Evolutionary conservation across 2,113 vertebrate genomes (phyloP).

Genomic region (Vombatus ursinus): DNA sequence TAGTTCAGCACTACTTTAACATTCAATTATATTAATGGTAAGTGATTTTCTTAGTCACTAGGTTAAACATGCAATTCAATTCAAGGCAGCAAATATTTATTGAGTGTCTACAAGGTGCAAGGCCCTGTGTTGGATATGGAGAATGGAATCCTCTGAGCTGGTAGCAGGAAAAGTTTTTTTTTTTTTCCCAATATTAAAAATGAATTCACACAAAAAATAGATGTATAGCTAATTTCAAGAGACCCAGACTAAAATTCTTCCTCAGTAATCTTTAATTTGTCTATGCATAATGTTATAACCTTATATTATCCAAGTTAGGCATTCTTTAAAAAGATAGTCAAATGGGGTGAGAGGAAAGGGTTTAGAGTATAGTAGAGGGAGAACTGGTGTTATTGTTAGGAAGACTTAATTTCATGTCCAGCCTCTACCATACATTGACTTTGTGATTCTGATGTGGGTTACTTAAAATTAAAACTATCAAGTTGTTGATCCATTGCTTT

Average conservation of each 20-base stretch:
- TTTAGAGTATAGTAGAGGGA: neutral
- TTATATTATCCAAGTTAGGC: neutral
- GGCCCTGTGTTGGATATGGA: conserved; percentile 49
- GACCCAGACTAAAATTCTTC: conserved; percentile 36
- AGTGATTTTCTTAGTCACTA: conserved; percentile 77
- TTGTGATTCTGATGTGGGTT: neutral
- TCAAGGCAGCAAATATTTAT: neutral
- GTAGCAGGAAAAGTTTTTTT: conserved; percentile 70
- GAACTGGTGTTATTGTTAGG: neutral
- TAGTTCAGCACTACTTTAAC: conserved; percentile 72
- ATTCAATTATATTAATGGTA: conserved; percentile 77
- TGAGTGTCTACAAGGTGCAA: conserved; percentile 38
- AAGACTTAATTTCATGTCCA: neutral
- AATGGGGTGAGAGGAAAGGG: neutral
- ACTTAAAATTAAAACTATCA: neutral
- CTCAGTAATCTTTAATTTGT: conserved; percentile 45
- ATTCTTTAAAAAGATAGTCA: neutral
- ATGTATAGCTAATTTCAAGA: conserved; percentile 66
- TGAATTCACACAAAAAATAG: conserved; percentile 64
- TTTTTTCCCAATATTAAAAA: conserved; percentile 65
- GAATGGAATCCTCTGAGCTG: conserved; percentile 68
- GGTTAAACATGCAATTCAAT: conserved; percentile 54
- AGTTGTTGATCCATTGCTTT: neutral
- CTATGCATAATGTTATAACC: conserved; percentile 29
- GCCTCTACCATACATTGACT: neutral